phyloP scores from a whole-genome alignment of 2,888 invertebrate genomes.

The Malacosoma neustria region DNA sequence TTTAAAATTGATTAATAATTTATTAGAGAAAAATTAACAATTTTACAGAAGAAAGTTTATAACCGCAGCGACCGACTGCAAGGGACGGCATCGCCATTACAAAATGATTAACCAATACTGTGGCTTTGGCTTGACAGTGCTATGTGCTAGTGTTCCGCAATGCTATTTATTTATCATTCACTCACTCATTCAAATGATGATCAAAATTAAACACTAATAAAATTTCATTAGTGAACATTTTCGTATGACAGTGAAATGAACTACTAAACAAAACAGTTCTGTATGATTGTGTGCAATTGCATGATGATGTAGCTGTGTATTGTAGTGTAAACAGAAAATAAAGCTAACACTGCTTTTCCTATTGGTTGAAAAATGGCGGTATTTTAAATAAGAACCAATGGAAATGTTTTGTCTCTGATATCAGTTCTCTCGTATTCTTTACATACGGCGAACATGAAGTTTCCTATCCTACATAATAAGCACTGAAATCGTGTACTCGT shows the following conservation, averaged over 20 bases:
- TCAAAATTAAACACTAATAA: conserved; percentile 15
- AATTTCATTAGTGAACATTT: conserved; percentile 21
- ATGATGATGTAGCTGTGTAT: conserved; percentile 42
- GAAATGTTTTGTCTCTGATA: conserved; percentile 38
- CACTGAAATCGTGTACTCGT: conserved; percentile 72
- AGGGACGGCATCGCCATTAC: conserved; percentile 31
- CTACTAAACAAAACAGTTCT: conserved; percentile 37
- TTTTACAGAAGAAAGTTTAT: conserved; percentile 9
- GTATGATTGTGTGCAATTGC: conserved; percentile 50
- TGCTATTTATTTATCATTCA: conserved; percentile 19
- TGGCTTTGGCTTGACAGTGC: too few species aligned
- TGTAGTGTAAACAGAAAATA: conserved; percentile 69
- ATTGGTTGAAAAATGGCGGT: conserved; percentile 61
- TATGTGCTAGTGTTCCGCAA: conserved; percentile 9
- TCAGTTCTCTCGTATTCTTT: conserved; percentile 53
- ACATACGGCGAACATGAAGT: conserved; percentile 59
- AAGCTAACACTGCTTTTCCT: conserved; percentile 41
- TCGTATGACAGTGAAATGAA: conserved; percentile 15
- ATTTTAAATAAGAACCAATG: conserved; percentile 61
- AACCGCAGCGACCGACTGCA: conserved; percentile 24
- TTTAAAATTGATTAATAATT: background rate
- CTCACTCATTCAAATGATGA: conserved; percentile 23
- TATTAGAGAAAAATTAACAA: conserved; percentile 11
- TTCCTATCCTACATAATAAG: conserved; percentile 71
- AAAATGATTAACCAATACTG: conserved; percentile 17